Evolutionary conservation across 2,888 invertebrate species (phyloP).

Genomic region (Dusona sp.): DNA sequence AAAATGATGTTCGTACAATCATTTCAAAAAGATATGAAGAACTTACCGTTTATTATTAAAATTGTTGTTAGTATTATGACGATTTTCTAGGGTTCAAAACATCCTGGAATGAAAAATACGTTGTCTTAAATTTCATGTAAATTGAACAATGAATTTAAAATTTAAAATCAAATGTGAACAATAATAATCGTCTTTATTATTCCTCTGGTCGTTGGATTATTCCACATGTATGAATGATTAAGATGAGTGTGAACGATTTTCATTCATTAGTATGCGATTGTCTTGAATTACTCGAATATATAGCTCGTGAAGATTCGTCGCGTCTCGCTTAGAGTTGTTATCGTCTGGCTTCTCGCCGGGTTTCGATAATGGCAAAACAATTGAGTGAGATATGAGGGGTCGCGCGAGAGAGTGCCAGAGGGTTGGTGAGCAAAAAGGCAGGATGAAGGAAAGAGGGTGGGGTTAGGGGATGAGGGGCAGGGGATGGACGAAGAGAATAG

Average conservation of each 20-base stretch:
- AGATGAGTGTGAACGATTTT: slow-evolving; percentile 2
- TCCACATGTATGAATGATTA: not conserved
- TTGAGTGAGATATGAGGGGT: slow-evolving; percentile 57
- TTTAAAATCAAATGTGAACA: too few species aligned
- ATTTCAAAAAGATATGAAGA: too few species aligned
- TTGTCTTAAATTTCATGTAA: too few species aligned
- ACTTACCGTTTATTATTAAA: too few species aligned
- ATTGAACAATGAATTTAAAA: too few species aligned
- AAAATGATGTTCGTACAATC: too few species aligned
- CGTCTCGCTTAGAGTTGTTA: slow-evolving; percentile 45
- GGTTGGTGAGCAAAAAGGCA: slow-evolving; percentile 25
- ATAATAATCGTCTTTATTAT: not conserved
- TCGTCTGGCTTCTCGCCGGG: slow-evolving; percentile 64
- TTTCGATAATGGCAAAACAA: slow-evolving; percentile 67
- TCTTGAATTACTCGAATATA: slow-evolving; percentile 22
- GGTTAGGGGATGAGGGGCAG: not conserved
- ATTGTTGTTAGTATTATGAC: too few species aligned
- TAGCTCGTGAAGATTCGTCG: slow-evolving; percentile 31
- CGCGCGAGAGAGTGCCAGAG: slow-evolving; percentile 23
- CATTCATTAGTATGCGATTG: slow-evolving; percentile 28
- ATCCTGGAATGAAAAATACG: too few species aligned
- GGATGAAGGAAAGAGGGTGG: not conserved
- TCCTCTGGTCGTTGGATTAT: not conserved
- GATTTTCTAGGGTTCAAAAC: too few species aligned
- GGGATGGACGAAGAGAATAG: slow-evolving; percentile 56